Base-by-base conservation (phyloP, 2,113 vertebrate species). In the Geococcyx californianus region DNA sequence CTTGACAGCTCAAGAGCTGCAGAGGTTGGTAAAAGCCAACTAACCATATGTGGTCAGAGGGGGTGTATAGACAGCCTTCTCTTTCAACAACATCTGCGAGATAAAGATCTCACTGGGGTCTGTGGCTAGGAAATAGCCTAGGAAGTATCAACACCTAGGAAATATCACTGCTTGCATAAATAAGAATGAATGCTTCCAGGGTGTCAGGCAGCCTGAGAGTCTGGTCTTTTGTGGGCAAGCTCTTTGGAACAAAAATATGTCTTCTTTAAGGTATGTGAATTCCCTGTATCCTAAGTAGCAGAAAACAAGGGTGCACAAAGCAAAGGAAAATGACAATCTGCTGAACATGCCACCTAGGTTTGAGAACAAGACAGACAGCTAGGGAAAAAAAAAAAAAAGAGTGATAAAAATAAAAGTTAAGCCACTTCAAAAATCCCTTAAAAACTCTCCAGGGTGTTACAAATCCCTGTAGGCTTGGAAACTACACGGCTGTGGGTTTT, bases 391-490 rank as follows among this genome's bases (percentile, higher is more conserved):
- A 34, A 18, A 8, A 34, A 58, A 20, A 23, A 13, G 4, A 31
- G 1, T 1, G 2, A 64, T 26, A 69, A 55, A 87, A 89, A 87
- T 55, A 72, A 77, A 91, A 87, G 34, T 51, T 60, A 86, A 92
- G 33, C 55, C 56, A 80, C 74, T 87, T 73, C 23, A 91, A 94
- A 81, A 89, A 70, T 77, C 62, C 36, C 52, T 74, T 89, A 66
- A 93, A 94, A 95, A 76, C 49, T 89, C 88, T 58, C 81, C 9
- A 40, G 58, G 47, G 87, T 75, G 82, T 84, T 89, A 14, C 33
- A 87, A 85, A 84, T 95, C 93, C 93, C 93, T 66, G 74, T 89
- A 88, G 95, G 56, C 78, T 74, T 38, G 54, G 77, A 74, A 63
- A 85, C 77, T 79, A 67, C 70, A 42, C 66, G 67, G 36, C 24